Base-by-base conservation (phyloP, 2,888 invertebrate genomes). In the Leptopilina drosophilae region DNA sequence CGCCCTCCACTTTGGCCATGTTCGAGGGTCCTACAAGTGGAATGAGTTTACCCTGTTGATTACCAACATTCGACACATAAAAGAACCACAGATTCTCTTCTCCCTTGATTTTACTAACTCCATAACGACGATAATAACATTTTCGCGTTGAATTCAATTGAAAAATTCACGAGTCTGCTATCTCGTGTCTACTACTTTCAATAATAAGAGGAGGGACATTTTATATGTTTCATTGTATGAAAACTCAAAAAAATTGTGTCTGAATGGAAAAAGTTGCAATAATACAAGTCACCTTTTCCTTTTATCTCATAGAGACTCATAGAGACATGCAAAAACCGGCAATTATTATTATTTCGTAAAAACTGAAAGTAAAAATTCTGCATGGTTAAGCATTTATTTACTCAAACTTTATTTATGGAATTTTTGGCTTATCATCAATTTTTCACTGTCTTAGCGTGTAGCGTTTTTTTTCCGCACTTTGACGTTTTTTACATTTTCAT, bases 11-110 rank as follows among this genome's bases (percentile, higher is more conserved):
- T 59, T 26, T 33, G 8, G 33, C 33, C 73, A 56, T 14, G 73
- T 73, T 59, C 40, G 73, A 59, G 73, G 73, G 73, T 73, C 56
- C 73, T n/a, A 73, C 73, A 56, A 73, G 73, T 73, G 56, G 56
- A 73, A 56, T 73, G 73, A 73, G 73, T 73, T 73, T 73, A 73
- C n/a, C 73, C 73, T 73, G 73, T 73, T 73, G 14, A 73, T 73
- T 73, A 73, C 73, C 73, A 73, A 73, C 73, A 73, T 56, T 73
- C 73, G 73, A 56, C 56, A 56, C 56, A 73, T 73, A 73, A 73
- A 73, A 56, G 56, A 59, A 73, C 73, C 73, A 56, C 73, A 73
- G 73, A 26, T 40, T 73, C 73, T 73, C 73, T 59, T 53, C 33
- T 56, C 69, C 69, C 69, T 69, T 49, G 69, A 20, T 26, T 69